Conservation (phyloP, 2,797 vertebrate species). For the Euphonia xanthogaster region DNA sequence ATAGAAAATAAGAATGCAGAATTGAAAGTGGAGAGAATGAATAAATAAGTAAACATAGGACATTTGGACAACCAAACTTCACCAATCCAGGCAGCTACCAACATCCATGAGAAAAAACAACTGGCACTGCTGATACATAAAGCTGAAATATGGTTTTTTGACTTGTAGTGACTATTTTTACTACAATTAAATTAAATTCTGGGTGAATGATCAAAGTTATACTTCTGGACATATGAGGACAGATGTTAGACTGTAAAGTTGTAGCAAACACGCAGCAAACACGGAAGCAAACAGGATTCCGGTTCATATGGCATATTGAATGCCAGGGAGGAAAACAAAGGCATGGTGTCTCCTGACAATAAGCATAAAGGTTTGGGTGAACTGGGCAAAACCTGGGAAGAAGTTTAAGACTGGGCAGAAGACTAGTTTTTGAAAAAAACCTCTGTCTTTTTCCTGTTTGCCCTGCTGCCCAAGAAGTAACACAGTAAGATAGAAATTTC, state of each 20-base stretch:
- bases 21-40: neutral
- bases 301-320: neutral
- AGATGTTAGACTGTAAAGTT: neutral
- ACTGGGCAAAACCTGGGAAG: neutral
- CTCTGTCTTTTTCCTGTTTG: neutral
- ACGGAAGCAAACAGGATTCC: neutral
- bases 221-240: neutral
- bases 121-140: neutral
- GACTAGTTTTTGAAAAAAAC: neutral
- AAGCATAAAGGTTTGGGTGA: neutral
- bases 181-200: neutral
- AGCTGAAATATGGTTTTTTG: neutral
- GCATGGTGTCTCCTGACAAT: neutral
- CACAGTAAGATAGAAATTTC: constrained; percentile 5
- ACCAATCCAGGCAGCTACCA: neutral
- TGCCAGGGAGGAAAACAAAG: neutral
- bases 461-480: neutral
- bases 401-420: neutral
- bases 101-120: neutral
- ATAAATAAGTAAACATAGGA: neutral
- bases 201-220: neutral
- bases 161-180: neutral
- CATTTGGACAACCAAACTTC: neutral
- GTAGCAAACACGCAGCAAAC: neutral
- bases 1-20: neutral